Percentiles rank a stretch among this genome's conserved stretches.
phyloP scores from a whole-genome alignment of 2,797 vertebrate species.

The Cephalopachus bancanus region DNA sequence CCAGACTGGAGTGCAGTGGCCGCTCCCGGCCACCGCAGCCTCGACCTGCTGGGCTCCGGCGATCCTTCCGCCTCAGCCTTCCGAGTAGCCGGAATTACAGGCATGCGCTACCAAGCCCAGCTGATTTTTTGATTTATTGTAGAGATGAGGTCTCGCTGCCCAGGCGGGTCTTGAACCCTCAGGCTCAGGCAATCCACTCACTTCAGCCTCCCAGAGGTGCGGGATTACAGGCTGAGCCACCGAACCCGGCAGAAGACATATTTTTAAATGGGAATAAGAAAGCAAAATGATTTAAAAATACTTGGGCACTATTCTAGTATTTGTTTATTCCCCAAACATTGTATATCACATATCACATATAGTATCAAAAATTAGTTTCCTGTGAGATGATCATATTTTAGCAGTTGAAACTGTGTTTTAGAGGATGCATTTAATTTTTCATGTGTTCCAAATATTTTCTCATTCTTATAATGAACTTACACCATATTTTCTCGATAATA shows the following conservation, averaged over 20 bases:
- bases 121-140: too few relatives aligned
- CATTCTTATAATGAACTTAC: background rate
- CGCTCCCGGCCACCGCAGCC: too few relatives aligned
- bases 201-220: too few relatives aligned
- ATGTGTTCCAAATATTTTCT: conserved; percentile 18
- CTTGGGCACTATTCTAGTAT: background rate
- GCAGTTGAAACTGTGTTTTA: background rate
- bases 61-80: too few relatives aligned
- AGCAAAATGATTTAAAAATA: background rate
- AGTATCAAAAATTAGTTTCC: background rate
- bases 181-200: too few relatives aligned
- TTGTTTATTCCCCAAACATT: conserved; percentile 10
- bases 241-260: background rate
- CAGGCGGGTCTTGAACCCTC: too few relatives aligned
- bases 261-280: background rate
- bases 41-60: too few relatives aligned
- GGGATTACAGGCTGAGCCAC: too few relatives aligned
- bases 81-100: too few relatives aligned
- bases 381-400: background rate
- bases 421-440: background rate
- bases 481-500: conserved; percentile 16
- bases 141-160: too few relatives aligned
- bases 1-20: too few relatives aligned
- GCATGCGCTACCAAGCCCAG: too few relatives aligned
- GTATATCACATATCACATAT: background rate